A percentile compares a stretch with the other conserved stretches of the same genome.
Conservation (phyloP, 2,113 vertebrate species). For the Hippolais icterina region DNA sequence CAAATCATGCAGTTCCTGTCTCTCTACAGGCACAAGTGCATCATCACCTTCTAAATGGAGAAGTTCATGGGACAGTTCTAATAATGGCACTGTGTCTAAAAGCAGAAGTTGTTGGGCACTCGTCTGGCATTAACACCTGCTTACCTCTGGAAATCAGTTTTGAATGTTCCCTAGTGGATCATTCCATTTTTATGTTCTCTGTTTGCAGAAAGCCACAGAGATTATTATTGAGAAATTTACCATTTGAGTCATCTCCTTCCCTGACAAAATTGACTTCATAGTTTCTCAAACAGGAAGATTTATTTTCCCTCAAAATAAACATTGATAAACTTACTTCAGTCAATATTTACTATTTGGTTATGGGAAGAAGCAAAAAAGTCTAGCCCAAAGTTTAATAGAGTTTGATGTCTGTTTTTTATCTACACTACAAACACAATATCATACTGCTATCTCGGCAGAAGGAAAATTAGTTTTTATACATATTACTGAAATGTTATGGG, state of each 20-base stretch:
- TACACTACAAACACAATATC: neutral
- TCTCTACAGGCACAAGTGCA: neutral
- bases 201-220: neutral
- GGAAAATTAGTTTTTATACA: neutral
- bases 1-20: neutral
- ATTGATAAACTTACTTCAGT: constrained; percentile 30
- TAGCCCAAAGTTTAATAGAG: neutral
- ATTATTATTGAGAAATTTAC: constrained; percentile 12
- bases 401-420: neutral
- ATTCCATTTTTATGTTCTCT: neutral
- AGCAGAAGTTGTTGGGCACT: neutral
- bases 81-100: neutral
- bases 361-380: neutral
- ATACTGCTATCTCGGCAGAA: neutral
- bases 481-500: neutral
- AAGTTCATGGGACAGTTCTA: neutral
- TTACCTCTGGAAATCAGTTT: neutral
- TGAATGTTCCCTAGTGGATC: neutral
- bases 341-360: constrained; percentile 45
- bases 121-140: neutral
- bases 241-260: neutral
- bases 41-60: neutral
- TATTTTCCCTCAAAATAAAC: constrained; percentile 34
- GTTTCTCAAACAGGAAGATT: constrained; percentile 16
- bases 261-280: neutral